These are phyloP conservation scores for Kryphioiulus occultus DNA, from an alignment of 2,888 invertebrate genomes.

Conservation along the genomic window DNA sequence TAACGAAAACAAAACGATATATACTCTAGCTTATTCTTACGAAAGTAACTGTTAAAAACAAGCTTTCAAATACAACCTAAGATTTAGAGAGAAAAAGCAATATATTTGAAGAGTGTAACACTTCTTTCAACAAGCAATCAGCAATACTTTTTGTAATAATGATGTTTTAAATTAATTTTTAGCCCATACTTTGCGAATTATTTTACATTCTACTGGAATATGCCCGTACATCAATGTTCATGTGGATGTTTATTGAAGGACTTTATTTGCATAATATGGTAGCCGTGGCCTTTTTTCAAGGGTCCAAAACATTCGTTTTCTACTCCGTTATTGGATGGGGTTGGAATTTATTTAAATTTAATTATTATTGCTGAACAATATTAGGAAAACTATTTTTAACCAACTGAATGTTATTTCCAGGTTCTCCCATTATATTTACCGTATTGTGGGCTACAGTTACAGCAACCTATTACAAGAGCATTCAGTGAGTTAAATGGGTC, in stretches of 20 bases:
- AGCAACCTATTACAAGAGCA: neutral
- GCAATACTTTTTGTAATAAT: no score
- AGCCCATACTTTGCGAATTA: slow-evolving; percentile 82
- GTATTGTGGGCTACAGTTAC: neutral
- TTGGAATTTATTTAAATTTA: slow-evolving; percentile 49
- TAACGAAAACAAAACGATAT: no score
- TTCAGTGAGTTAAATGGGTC: neutral
- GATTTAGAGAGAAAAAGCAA: no score
- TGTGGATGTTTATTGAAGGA: slow-evolving; percentile 98
- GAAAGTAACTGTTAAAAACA: no score
- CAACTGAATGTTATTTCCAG: neutral
- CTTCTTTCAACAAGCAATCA: no score
- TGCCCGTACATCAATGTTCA: slow-evolving; percentile 87
- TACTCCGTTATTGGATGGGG: slow-evolving; percentile 78
- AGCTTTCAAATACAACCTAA: no score
- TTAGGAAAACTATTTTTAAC: neutral
- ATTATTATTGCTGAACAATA: no score
- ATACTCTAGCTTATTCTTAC: no score
- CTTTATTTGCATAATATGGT: slow-evolving; percentile 86
- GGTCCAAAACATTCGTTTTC: slow-evolving; percentile 62
- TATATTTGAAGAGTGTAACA: no score
- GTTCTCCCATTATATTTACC: neutral
- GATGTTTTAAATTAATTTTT: slow-evolving; percentile 54
- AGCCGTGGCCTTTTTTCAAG: slow-evolving; percentile 68
- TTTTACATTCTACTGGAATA: slow-evolving; percentile 85